Percentiles rank a stretch among this genome's conserved stretches.
phyloP scores from a whole-genome alignment of 2,888 invertebrate genomes.

The Fragum sueziense region DNA sequence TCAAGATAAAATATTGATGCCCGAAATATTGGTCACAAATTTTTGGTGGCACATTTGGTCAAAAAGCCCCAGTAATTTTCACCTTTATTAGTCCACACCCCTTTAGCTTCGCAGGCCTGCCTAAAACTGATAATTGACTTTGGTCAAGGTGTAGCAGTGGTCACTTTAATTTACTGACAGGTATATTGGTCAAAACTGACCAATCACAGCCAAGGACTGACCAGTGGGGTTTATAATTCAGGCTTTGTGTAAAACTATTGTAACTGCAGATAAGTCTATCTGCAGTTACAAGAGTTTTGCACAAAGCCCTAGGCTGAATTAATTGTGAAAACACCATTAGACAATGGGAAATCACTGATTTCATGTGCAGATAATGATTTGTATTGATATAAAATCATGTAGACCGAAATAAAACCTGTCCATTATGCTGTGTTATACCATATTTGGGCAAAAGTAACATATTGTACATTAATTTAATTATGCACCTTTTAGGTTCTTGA shows the following conservation, averaged over 20 bases:
- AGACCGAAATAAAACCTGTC: conserved; percentile 15
- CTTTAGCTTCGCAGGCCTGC: conserved; percentile 12
- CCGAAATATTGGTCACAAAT: too few relatives aligned
- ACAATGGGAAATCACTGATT: conserved; percentile 23
- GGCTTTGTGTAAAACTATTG: too few relatives aligned
- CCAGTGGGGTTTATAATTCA: conserved; percentile 9
- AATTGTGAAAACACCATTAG: conserved; percentile 10
- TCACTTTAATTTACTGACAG: conserved; percentile 24
- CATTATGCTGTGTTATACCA: conserved; percentile 2
- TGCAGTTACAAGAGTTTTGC: too few relatives aligned
- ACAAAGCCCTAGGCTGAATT: too few relatives aligned
- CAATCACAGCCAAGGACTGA: conserved; percentile 30
- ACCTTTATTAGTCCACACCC: conserved; percentile 18
- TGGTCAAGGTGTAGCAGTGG: conserved; percentile 17
- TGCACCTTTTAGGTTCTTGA: too few relatives aligned
- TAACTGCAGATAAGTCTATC: too few relatives aligned
- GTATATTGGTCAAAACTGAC: conserved; percentile 15
- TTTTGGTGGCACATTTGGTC: too few relatives aligned
- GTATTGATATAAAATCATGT: conserved; percentile 18
- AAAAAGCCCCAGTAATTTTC: conserved; percentile 17
- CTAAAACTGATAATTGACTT: conserved; percentile 19
- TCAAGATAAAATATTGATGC: conserved; percentile 28
- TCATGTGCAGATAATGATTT: conserved; percentile 22
- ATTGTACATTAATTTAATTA: background rate
- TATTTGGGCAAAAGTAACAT: background rate